Evolutionary conservation across 2,888 invertebrate species (phyloP), one percentile per base, ranked within the genome.

Genomic region (Drosophila colorata): DNA sequence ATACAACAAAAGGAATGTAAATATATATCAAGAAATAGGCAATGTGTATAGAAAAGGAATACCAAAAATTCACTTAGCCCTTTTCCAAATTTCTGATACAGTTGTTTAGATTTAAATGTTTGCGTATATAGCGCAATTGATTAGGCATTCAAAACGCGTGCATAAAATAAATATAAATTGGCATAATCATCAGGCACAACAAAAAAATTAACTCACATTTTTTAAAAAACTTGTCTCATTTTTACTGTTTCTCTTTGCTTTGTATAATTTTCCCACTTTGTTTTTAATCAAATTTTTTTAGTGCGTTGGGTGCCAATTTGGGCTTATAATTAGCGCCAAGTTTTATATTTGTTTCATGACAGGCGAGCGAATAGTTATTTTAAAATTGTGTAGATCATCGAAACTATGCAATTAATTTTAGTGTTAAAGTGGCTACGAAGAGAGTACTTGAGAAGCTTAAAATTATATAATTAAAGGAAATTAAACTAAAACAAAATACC

Each of bases 61-160:
- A 6, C n/a, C 41, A 25, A 35, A 55, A 65, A 46, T 13, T 14
- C 6, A 5, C 25, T 5, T 11, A 13, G 9, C n/a, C 4, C n/a
- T 33, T 40, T 9, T 11, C 37, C 41, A 35, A 51, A 20, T 35
- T 25, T 37, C 2, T 18, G 16, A 41, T n/a, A 38, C 43, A 74
- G 40, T n/a, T 53, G 51, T 52, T 59, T 14, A 16, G 18, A 48
- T 48, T 47, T 20, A n/a, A 44, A 57, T 40, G 16, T 43, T 16
- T 4, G 41, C 1, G 28, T 47, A 55, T 49, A 20, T 44, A 41
- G 18, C 38, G 0, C 14, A 11, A 23, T 63, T 59, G 65, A 75
- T 80, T 83, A 67, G 46, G 53, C 23, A 88, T 87, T 58, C 83
- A 74, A 72, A 88, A 65, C 73, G 83, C 78, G 81, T 87, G 85